phyloP scores from a whole-genome alignment of 2,797 vertebrate genomes.

The Apogon talboti region DNA sequence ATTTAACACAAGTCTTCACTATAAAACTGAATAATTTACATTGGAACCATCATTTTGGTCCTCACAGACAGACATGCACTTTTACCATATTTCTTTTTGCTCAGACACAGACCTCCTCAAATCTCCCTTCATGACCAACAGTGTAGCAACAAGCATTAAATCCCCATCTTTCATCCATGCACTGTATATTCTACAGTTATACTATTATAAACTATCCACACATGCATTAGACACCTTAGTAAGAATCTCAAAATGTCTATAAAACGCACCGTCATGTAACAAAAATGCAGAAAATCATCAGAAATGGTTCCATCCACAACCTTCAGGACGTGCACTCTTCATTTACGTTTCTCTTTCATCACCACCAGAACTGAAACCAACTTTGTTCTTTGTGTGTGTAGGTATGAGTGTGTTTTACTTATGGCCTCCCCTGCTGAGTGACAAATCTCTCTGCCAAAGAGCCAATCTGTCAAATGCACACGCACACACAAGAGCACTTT shows the following conservation, averaged over 20 bases:
- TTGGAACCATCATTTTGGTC: too few relatives aligned
- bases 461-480: constrained; percentile 56
- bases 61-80: too few relatives aligned
- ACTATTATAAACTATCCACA: too few relatives aligned
- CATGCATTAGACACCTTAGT: too few relatives aligned
- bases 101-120: neutral
- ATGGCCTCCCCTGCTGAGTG: constrained; percentile 62
- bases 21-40: too few relatives aligned
- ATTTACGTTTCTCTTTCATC: constrained; percentile 26
- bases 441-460: constrained; percentile 71
- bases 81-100: neutral
- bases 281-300: too few relatives aligned
- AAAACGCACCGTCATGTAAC: too few relatives aligned
- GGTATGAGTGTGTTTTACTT: constrained; percentile 44
- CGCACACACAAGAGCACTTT: neutral
- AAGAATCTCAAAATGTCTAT: too few relatives aligned
- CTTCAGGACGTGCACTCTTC: constrained; percentile 15
- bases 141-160: constrained; percentile 17
- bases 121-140: neutral
- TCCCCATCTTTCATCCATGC: neutral
- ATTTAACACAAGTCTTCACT: too few relatives aligned
- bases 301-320: too few relatives aligned
- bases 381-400: constrained; percentile 39
- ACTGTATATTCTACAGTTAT: too few relatives aligned
- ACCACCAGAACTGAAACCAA: constrained; percentile 37